Percentiles rank a stretch among this genome's conserved stretches.
Evolutionary conservation across 2,797 vertebrate genomes (phyloP).

Genomic region (Poeciliopsis turneri): DNA sequence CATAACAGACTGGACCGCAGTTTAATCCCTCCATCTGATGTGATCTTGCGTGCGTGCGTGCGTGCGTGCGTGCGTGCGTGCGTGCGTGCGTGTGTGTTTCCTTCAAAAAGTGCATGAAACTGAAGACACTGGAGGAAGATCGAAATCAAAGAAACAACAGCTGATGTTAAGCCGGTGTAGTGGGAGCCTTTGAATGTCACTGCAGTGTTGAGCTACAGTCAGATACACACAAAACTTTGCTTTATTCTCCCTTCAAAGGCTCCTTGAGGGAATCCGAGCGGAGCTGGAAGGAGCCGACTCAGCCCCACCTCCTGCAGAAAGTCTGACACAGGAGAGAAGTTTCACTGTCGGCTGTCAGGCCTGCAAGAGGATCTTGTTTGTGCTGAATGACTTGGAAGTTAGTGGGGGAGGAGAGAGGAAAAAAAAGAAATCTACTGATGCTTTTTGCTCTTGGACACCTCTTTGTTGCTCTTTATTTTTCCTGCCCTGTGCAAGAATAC

Average conservation of each 20-base stretch:
- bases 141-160: constrained; percentile 31
- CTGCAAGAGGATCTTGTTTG: constrained; percentile 24
- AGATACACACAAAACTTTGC: constrained; percentile 31
- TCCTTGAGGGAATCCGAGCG: constrained; percentile 41
- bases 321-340: constrained; percentile 36
- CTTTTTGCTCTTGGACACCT: constrained; percentile 11
- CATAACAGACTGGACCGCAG: constrained; percentile 20
- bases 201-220: constrained; percentile 29
- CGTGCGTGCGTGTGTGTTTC: not conserved
- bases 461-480: constrained; percentile 9
- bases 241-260: constrained; percentile 36
- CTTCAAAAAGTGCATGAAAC: constrained; percentile 30
- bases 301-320: constrained; percentile 31
- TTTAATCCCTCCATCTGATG: constrained; percentile 6
- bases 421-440: not conserved
- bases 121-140: constrained; percentile 20
- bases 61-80: too few relatives aligned
- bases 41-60: not conserved
- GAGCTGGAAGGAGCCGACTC: constrained; percentile 54
- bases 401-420: not conserved
- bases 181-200: constrained; percentile 42
- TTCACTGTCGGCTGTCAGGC: constrained; percentile 41
- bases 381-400: constrained; percentile 10
- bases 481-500: not conserved
- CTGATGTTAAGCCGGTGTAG: constrained; percentile 20